Conservation (phyloP, 2,113 vertebrate species). For the Ictalurus punctatus region DNA sequence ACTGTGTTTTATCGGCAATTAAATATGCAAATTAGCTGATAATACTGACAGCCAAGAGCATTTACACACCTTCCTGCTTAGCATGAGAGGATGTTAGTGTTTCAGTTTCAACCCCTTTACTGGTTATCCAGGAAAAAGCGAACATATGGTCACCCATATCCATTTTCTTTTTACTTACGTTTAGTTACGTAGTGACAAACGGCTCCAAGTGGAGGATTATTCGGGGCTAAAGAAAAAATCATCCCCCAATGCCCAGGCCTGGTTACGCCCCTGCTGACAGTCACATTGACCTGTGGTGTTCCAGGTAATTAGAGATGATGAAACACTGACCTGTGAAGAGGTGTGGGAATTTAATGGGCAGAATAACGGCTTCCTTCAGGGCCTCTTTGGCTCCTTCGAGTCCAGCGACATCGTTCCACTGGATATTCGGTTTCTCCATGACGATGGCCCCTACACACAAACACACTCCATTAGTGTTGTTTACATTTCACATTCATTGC, state of each 20-base stretch:
- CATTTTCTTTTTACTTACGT: too few species aligned
- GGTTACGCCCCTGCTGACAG: too few species aligned
- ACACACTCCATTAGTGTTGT: not conserved
- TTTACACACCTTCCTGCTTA: too few species aligned
- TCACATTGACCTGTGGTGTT: not conserved
- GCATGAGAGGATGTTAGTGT: too few species aligned
- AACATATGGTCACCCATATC: too few species aligned
- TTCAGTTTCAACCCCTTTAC: too few species aligned
- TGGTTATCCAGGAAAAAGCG: too few species aligned
- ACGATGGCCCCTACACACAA: constrained; percentile 87
- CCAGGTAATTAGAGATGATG: not conserved
- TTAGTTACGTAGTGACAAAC: too few species aligned
- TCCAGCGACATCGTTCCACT: constrained; percentile 95
- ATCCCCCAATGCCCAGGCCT: too few species aligned
- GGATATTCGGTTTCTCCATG: constrained; percentile 93
- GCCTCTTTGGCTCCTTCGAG: constrained; percentile 97
- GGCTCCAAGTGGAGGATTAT: too few species aligned
- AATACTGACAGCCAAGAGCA: not conserved
- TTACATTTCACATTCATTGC: not conserved
- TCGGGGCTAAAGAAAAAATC: too few species aligned
- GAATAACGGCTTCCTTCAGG: constrained; percentile 95
- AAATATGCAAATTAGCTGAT: not conserved
- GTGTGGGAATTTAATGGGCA: constrained; percentile 98
- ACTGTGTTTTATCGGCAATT: not conserved
- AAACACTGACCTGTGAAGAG: constrained; percentile 88